These are phyloP conservation scores for Alosa alosa DNA, from an alignment of 2,113 vertebrate species.

Conservation along the genomic window DNA sequence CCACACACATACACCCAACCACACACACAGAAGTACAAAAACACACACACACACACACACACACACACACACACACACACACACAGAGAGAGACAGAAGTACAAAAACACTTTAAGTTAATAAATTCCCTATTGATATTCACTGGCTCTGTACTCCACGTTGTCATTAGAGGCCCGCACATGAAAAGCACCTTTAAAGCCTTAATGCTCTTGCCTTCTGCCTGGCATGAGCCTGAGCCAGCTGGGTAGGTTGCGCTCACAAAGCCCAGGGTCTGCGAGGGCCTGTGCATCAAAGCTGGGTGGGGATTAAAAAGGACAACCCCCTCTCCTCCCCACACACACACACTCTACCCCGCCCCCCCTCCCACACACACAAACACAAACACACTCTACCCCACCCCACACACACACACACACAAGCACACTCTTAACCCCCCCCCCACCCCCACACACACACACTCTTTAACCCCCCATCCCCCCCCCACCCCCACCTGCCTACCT, in stretches of 20 bases:
- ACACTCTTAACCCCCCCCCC: background rate
- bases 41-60: too few relatives aligned
- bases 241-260: background rate
- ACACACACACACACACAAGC: background rate
- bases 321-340: background rate
- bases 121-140: background rate
- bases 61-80: background rate
- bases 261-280: background rate
- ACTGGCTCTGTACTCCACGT: background rate
- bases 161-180: background rate
- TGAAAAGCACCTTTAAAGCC: conserved; percentile 12
- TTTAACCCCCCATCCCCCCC: background rate
- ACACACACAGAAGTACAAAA: too few relatives aligned
- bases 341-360: too few relatives aligned
- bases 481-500: background rate
- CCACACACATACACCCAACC: too few relatives aligned
- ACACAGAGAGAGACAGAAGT: conserved; percentile 10
- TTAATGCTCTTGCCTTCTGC: conserved; percentile 13
- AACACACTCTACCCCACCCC: background rate
- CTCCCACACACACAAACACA: background rate
- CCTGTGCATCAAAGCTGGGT: background rate
- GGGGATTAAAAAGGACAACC: background rate
- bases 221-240: background rate
- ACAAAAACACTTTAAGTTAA: background rate
- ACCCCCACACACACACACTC: background rate